A percentile compares a stretch with the other conserved stretches of the same genome.
These are phyloP conservation scores for Chrysogorgia sp. DNA, from an alignment of 92 coral and sea anemone species.

Conservation along the genomic window DNA sequence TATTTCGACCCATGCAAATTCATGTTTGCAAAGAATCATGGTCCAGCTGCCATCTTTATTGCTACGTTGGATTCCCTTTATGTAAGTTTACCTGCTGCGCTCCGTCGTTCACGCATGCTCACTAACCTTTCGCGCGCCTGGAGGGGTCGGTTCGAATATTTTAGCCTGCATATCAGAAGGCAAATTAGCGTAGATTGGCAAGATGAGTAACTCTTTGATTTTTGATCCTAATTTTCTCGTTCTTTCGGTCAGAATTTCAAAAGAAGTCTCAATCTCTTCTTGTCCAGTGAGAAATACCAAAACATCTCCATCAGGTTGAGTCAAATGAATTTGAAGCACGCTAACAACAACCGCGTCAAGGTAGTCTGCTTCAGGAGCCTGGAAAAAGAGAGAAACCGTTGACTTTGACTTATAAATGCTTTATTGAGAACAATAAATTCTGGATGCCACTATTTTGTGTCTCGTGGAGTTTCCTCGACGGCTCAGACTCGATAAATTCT, in stretches of 20 bases:
- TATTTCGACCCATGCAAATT: too few species aligned
- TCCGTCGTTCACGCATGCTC: too few species aligned
- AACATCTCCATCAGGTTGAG: constrained; percentile 91
- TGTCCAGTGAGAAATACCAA: constrained; percentile 96
- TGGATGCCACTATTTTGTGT: too few species aligned
- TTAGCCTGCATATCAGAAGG: constrained; percentile 98
- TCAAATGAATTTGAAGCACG: constrained; percentile 95
- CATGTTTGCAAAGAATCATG: too few species aligned
- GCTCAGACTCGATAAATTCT: too few species aligned
- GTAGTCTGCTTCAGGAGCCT: constrained; percentile 99
- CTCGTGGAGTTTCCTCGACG: too few species aligned
- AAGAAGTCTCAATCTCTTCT: constrained; percentile 95
- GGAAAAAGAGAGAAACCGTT: constrained; percentile 18
- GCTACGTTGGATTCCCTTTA: too few species aligned
- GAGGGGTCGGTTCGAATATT: constrained; percentile 99
- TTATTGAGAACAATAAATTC: too few species aligned
- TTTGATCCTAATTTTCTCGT: constrained; percentile 97
- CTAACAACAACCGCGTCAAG: constrained; percentile 97
- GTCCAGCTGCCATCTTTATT: too few species aligned
- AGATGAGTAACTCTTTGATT: constrained; percentile 86
- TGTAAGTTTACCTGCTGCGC: background rate
- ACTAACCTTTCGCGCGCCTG: constrained; percentile 94
- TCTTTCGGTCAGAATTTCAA: constrained; percentile 86
- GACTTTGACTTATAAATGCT: too few species aligned
- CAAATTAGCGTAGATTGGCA: constrained; percentile 94